Percentiles rank a stretch among this genome's conserved stretches.
These are phyloP conservation scores for Rhynchopsitta pachyrhyncha DNA, from an alignment of 2,113 vertebrate species.

Conservation along the genomic window DNA sequence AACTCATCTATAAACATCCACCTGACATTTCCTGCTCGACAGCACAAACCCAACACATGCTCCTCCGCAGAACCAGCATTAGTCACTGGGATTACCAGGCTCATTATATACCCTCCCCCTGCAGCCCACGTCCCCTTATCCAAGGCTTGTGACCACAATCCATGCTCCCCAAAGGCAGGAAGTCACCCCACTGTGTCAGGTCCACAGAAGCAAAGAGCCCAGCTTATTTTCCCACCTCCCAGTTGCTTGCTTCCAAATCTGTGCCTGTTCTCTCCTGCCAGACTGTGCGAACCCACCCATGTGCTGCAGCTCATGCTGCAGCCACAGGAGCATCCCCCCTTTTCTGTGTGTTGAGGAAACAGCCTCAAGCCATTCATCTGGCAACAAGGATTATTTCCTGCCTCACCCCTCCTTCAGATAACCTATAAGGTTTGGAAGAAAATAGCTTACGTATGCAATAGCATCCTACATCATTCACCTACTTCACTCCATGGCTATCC, in stretches of 20 bases:
- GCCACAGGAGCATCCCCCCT: rapidly evolving
- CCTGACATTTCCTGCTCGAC: slow-evolving; percentile 46
- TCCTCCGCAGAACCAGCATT: background rate
- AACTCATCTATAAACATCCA: background rate
- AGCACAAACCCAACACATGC: background rate
- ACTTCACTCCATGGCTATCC: background rate
- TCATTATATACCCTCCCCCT: rapidly evolving
- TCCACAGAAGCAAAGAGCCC: background rate
- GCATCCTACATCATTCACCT: background rate
- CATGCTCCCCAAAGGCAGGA: background rate
- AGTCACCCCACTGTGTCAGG: background rate
- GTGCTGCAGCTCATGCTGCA: background rate
- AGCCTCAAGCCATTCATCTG: background rate
- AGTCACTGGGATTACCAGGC: background rate
- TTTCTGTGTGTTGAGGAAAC: background rate
- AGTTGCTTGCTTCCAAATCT: background rate
- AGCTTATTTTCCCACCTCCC: background rate
- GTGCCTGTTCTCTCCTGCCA: background rate
- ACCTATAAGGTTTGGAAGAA: background rate
- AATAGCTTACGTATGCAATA: background rate
- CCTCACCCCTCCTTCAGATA: background rate
- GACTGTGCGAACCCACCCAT: background rate
- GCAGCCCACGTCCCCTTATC: background rate
- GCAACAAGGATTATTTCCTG: background rate
- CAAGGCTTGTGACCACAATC: background rate